Evolutionary conservation across 2,797 vertebrate species (phyloP).

Genomic region (Coendou prehensilis): DNA sequence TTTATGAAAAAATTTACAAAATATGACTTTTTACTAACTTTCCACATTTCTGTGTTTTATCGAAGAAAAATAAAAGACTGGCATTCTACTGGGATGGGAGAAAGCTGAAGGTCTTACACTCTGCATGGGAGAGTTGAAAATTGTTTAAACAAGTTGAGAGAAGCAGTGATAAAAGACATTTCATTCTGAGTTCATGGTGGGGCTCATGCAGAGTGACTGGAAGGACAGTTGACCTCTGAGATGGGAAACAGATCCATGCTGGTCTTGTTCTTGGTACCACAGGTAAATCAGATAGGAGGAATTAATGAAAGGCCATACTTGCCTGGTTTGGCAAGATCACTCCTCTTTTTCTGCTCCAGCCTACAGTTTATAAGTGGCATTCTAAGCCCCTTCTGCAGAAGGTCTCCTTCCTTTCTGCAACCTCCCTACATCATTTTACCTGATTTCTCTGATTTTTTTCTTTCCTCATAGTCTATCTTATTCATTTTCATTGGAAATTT

Average conservation of each 20-base stretch:
- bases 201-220: background rate
- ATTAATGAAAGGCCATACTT: background rate
- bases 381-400: background rate
- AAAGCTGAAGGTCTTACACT: background rate
- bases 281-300: background rate
- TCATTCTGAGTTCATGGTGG: background rate
- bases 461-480: background rate
- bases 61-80: background rate
- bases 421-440: background rate
- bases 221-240: background rate
- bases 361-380: background rate
- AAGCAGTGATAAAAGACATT: constrained; percentile 9
- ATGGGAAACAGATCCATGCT: background rate
- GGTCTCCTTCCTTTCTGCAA: background rate
- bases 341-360: background rate
- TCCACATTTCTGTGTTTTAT: background rate
- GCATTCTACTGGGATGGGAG: background rate
- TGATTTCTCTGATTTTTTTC: background rate
- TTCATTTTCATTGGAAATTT: constrained; percentile 6
- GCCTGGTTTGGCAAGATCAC: background rate
- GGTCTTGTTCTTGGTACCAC: background rate
- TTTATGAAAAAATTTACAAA: constrained; percentile 21
- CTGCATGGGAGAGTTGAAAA: background rate
- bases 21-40: constrained; percentile 37
- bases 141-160: constrained; percentile 28